Conservation (phyloP, 2,888 invertebrate species). For the Eledona agricola region DNA sequence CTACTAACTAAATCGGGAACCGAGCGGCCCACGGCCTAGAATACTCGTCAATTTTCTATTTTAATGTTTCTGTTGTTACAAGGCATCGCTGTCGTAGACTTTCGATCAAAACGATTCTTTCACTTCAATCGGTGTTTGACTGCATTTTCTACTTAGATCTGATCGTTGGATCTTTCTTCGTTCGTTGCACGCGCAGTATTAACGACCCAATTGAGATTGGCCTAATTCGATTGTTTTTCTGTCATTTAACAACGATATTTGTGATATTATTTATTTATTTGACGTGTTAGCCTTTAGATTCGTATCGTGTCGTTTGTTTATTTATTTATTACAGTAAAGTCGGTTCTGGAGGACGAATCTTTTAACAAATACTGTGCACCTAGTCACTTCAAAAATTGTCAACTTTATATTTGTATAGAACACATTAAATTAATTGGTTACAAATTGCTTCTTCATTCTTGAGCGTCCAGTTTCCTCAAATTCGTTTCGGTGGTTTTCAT, state of each 20-base stretch:
- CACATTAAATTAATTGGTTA: slow-evolving; percentile 43
- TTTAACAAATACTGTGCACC: slow-evolving; percentile 24
- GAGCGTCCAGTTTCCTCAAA: slow-evolving; percentile 63
- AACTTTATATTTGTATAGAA: slow-evolving; percentile 49
- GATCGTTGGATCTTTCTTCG: slow-evolving; percentile 7
- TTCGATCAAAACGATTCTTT: too few relatives aligned
- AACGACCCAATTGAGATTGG: slow-evolving; percentile 20
- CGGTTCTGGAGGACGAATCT: slow-evolving; percentile 18
- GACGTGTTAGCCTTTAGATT: slow-evolving; percentile 17
- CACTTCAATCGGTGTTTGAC: too few relatives aligned
- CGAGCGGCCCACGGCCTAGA: slow-evolving; percentile 28
- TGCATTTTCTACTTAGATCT: too few relatives aligned
- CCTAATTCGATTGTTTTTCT: slow-evolving; percentile 31
- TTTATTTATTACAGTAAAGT: slow-evolving; percentile 10
- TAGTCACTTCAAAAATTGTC: slow-evolving; percentile 44
- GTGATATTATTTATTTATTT: slow-evolving; percentile 37
- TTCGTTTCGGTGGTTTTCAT: slow-evolving; percentile 76
- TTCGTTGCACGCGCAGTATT: slow-evolving; percentile 25
- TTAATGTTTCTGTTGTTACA: slow-evolving; percentile 1
- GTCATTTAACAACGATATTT: slow-evolving; percentile 38
- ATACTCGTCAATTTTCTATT: slow-evolving; percentile 18
- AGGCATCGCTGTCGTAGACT: too few relatives aligned
- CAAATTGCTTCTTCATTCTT: slow-evolving; percentile 23
- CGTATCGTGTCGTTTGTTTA: slow-evolving; percentile 10
- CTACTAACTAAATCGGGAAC: too few relatives aligned